A percentile compares a stretch with the other conserved stretches of the same genome.
These are phyloP conservation scores for Phataginus tricuspis DNA, from an alignment of 2,797 vertebrate species.

Conservation along the genomic window DNA sequence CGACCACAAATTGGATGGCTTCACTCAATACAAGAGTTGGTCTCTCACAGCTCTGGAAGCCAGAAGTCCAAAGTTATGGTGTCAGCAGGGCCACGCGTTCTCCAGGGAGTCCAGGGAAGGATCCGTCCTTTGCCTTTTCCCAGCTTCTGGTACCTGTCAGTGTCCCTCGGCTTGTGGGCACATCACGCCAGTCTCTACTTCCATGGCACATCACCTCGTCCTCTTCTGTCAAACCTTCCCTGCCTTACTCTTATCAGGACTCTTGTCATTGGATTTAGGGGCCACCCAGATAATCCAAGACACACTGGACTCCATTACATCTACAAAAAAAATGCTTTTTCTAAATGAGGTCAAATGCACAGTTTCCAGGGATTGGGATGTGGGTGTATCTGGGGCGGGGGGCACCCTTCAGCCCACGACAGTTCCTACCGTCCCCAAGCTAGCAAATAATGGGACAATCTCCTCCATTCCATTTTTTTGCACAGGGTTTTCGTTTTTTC, in stretches of 20 bases:
- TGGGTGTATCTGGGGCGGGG: fast-evolving
- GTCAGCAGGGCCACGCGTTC: neutral
- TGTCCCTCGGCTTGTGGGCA: neutral
- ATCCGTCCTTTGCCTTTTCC: neutral
- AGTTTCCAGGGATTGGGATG: neutral
- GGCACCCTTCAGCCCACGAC: no score
- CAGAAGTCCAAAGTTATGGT: neutral
- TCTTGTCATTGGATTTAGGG: neutral
- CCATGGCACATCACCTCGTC: fast-evolving
- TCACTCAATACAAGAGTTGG: neutral
- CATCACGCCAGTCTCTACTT: neutral
- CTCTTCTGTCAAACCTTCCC: neutral
- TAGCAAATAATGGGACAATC: neutral
- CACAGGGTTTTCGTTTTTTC: neutral
- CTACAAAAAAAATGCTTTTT: neutral
- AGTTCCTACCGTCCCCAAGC: neutral
- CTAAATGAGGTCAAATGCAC: neutral
- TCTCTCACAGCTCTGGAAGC: neutral
- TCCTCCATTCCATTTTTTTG: neutral
- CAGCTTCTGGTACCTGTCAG: neutral
- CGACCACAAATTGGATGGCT: neutral
- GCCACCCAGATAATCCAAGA: neutral
- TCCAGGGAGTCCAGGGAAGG: no score
- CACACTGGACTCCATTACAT: neutral
- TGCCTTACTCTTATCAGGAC: neutral